Evolutionary conservation across 2,888 invertebrate species (phyloP), one percentile per base, ranked within the genome.

Genomic region (Yponomeuta plumbellus): DNA sequence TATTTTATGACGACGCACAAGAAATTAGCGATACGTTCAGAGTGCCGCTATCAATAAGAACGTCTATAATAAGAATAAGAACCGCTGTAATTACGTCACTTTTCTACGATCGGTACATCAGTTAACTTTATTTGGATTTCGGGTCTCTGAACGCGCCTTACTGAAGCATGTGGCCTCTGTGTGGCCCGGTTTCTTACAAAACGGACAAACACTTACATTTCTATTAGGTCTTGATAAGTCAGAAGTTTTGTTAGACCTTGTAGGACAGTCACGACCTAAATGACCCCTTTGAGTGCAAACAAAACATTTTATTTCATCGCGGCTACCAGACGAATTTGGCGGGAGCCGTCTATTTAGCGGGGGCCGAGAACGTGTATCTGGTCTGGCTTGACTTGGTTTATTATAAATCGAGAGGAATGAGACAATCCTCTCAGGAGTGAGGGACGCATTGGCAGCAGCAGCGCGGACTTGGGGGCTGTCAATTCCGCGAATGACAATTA

Each of bases 21-120:
- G 70, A 70, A n/a, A 75, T 71, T 5, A 74, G 56, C 20, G 72
- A 72, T 0, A 71, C 62, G 40, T 69, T 64, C 0, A 67, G 21
- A 1, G 72, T 69, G 8, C 73, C 73, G 44, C 71, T 74, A 67
- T 75, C 74, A 21, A 73, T 74, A 10, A 75, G 63, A 1, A 72
- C 69, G 22, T 73, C 73, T 0, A 70, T 58, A 0, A 73, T 61
- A 2, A 71, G 70, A 0, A 69, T 13, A 6, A 71, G 6, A 1
- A 70, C 66, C 0, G 70, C 70, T 0, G 68, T 57, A 11, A 61
- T 67, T 0, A 71, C 59, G 44, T 72, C 70, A 40, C n/a, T 67
- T 11, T 39, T 68, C 1, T 52, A 1, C 58, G 52, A 8, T 65
- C 58, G 13, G 64, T 10, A 52, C 69, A 68, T 1, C 69, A 44